Percentiles rank a stretch among this genome's conserved stretches.
Evolutionary conservation across 2,888 invertebrate genomes (phyloP).

Genomic region (Serripes groenlandicus): DNA sequence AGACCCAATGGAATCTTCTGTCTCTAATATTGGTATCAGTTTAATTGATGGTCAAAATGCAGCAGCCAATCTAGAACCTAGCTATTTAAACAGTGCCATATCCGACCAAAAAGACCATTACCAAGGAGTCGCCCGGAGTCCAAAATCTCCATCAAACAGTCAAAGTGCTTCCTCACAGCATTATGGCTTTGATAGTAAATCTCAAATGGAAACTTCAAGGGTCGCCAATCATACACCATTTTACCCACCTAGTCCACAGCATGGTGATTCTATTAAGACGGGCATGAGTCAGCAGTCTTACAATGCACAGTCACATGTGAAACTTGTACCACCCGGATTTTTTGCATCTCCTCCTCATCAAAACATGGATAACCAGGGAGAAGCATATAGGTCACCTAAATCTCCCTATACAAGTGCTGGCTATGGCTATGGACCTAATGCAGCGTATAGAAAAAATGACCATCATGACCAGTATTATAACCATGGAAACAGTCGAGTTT

Average conservation of each 20-base stretch:
- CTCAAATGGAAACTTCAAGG: not conserved
- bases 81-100: conserved; percentile 17
- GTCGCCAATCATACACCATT: conserved; percentile 3
- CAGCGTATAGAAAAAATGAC: not conserved
- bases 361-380: not conserved
- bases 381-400: not conserved
- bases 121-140: not conserved
- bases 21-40: not conserved
- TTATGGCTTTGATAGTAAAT: not conserved
- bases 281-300: not conserved
- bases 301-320: not conserved
- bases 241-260: conserved; percentile 12
- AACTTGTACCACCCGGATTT: conserved; percentile 16
- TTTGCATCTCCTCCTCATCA: not conserved
- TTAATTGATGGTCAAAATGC: conserved; percentile 21
- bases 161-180: not conserved
- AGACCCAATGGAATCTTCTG: conserved; percentile 1
- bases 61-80: conserved; percentile 31
- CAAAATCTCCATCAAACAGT: not conserved
- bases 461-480: not conserved
- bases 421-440: conserved; percentile 2
- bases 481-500: not conserved
- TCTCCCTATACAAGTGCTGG: not conserved
- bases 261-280: not conserved
- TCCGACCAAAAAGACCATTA: conserved; percentile 1